Evolutionary conservation across 2,797 vertebrate species (phyloP), one percentile per base, ranked within the genome.

Genomic region (Morelia viridis): DNA sequence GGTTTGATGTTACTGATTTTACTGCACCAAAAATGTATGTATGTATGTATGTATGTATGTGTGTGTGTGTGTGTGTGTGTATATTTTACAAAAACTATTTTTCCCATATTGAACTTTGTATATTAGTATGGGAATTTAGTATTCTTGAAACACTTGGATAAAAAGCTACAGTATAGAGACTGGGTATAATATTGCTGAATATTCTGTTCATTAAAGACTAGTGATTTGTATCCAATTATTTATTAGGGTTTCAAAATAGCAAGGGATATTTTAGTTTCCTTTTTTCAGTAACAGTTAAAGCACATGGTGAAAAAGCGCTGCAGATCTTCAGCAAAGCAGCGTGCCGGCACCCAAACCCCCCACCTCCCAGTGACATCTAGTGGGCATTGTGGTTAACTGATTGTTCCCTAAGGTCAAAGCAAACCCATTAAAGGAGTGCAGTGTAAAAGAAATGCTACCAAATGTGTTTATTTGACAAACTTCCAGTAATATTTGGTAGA

Each of bases 361-460:
- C 68, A 41, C 24, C 10, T 53, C 68, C 26, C 68, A 96, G 95
- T 92, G 97, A 96, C 97, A 97, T 93, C 97, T 96, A 94, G 97
- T 97, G 97, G 97, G 57, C 9, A 46, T 83, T 93, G 88, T 17
- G 85, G 26, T 90, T 91, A 93, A 95, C 22, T 19, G 31, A 94
- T 22, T 76, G 88, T 46, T 88, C n/a, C 57, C 93, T 83, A 91
- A 57, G 90, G 76, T 92, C 57, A 91, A 15, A 88, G 92, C 65
- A 57, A 58, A 35, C 2, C 10, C n/a, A 50, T 31, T 26, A 84
- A 80, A 68, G 15, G 53, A 87, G 5, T 46, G 50, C 89, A 65
- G 10, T 0, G n/a, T 92, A 80, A 92, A 93, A 90, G 53, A 92
- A 92, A 90, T 13, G 26, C 61, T 62, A 46, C 61, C 68, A 90